phyloP scores from a whole-genome alignment of 1,140 invertebrate species.

The Pygmarrhopalites habei region DNA sequence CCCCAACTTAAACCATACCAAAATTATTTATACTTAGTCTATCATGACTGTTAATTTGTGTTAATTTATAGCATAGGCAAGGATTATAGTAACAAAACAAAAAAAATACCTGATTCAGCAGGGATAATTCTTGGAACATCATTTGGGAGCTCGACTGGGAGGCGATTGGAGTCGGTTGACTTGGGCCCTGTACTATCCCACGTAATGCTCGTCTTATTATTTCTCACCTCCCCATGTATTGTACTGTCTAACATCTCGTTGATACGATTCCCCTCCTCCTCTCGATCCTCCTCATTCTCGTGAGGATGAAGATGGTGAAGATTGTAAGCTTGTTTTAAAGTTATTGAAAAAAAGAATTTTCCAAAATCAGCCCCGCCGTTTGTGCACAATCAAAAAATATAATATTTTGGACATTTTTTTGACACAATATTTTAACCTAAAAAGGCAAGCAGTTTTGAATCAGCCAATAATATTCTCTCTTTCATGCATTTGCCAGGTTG shows the following conservation, averaged over 20 bases:
- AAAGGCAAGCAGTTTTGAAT: background rate
- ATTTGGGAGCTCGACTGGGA: constrained; percentile 29
- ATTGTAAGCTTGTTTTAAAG: constrained; percentile 7
- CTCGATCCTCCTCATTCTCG: constrained; percentile 13
- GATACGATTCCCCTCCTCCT: constrained; percentile 14
- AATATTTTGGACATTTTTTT: background rate
- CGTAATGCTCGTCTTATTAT: too few relatives aligned
- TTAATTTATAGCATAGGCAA: too few relatives aligned
- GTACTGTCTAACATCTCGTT: constrained; percentile 5
- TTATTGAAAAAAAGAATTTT: background rate
- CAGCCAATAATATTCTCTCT: too few relatives aligned
- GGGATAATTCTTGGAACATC: constrained; percentile 34
- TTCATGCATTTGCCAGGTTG: too few relatives aligned
- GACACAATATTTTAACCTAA: background rate
- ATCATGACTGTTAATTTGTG: too few relatives aligned
- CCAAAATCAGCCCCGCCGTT: too few relatives aligned
- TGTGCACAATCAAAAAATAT: too few relatives aligned
- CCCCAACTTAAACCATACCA: too few relatives aligned
- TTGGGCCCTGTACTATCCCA: background rate
- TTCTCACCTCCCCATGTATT: too few relatives aligned
- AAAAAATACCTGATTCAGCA: constrained; percentile 29
- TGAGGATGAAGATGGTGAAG: constrained; percentile 8
- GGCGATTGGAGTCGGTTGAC: background rate
- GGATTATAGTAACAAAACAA: too few relatives aligned
- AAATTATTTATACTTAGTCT: too few relatives aligned